A percentile compares a stretch with the other conserved stretches of the same genome.
Conservation (phyloP, 2,113 vertebrate genomes). For the Myiagra hebetior region DNA sequence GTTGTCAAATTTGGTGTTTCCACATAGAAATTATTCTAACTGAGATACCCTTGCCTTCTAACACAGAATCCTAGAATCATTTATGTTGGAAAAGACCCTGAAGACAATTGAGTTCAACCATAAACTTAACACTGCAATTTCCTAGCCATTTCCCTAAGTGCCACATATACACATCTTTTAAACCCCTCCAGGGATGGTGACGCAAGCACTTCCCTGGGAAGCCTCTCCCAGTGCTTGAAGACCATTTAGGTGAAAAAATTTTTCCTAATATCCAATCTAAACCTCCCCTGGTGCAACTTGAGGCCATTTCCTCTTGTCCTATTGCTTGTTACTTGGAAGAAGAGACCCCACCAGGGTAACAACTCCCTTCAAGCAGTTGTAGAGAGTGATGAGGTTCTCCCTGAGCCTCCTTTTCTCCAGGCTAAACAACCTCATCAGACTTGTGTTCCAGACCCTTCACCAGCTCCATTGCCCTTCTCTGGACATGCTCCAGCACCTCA, state of each 20-base stretch:
- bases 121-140: neutral
- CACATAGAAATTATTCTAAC: neutral
- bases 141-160: neutral
- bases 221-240: neutral
- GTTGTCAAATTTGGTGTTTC: neutral
- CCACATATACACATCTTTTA: neutral
- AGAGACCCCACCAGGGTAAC: neutral
- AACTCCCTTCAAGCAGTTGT: neutral
- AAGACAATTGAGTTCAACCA: fast-evolving
- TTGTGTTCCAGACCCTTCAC: neutral
- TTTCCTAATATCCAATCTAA: neutral
- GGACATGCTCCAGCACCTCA: neutral
- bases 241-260: neutral
- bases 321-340: neutral
- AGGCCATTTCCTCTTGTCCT: neutral
- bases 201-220: neutral
- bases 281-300: neutral
- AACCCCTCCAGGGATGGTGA: neutral
- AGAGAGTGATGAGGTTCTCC: fast-evolving
- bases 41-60: neutral
- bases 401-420: neutral
- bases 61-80: neutral
- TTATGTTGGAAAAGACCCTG: neutral
- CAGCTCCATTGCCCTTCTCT: neutral
- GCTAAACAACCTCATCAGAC: neutral